Conservation (phyloP, 2,113 vertebrate species). For the Solea solea region DNA sequence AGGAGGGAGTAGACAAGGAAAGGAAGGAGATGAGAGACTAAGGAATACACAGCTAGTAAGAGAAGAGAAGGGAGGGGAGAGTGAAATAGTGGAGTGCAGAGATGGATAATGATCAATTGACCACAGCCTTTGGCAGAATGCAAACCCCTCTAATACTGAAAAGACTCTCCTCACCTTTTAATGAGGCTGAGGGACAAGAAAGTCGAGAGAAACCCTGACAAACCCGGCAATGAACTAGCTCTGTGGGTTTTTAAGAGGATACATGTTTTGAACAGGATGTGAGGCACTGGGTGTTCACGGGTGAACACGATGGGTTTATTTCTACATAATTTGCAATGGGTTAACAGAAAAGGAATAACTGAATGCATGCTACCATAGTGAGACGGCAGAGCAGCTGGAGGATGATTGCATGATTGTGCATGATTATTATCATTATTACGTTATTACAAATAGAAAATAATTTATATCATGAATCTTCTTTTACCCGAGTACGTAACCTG, state of each 20-base stretch:
- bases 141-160: conserved; percentile 59
- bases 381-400: conserved; percentile 1
- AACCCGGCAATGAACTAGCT: conserved; percentile 3
- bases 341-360: neutral
- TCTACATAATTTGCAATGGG: conserved; percentile 11
- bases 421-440: neutral
- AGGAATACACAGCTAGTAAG: conserved; percentile 13
- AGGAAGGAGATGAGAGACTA: neutral
- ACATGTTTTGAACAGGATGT: too few relatives aligned
- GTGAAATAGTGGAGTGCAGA: conserved; percentile 9
- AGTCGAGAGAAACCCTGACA: conserved; percentile 37
- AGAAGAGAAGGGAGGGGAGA: neutral
- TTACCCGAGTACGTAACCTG: too few relatives aligned
- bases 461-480: too few relatives aligned
- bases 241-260: conserved; percentile 32
- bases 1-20: neutral
- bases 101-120: conserved; percentile 58
- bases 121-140: conserved; percentile 38
- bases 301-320: neutral
- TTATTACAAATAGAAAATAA: neutral
- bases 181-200: conserved; percentile 48
- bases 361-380: neutral
- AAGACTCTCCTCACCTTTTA: conserved; percentile 51
- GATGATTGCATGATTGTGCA: conserved; percentile 33
- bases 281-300: too few relatives aligned